Percentiles rank a stretch among this genome's conserved stretches.
Evolutionary conservation across 1,140 invertebrate species (phyloP).

Genomic region (Pseudobourletiella spinata): DNA sequence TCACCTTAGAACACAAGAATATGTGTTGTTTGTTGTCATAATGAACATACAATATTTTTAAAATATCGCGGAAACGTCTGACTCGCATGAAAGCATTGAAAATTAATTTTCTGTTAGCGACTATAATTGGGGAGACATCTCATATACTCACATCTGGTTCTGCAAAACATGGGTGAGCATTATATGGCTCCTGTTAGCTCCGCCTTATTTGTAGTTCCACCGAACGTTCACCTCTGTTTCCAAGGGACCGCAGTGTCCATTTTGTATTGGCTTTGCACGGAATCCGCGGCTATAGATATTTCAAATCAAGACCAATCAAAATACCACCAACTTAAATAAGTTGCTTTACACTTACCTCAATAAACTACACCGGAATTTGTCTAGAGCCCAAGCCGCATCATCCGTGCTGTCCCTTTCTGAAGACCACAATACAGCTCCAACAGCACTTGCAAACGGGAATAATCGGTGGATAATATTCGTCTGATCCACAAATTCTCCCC

Average conservation of each 20-base stretch:
- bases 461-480: slow-evolving; percentile 42
- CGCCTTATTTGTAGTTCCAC: no score
- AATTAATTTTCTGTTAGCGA: no score
- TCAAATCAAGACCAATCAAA: background rate
- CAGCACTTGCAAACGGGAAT: slow-evolving; percentile 49
- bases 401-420: slow-evolving; percentile 27
- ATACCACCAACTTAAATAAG: background rate
- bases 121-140: no score
- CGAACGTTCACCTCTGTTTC: background rate
- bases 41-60: no score
- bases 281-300: slow-evolving; percentile 36
- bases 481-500: slow-evolving; percentile 52
- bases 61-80: no score
- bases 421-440: slow-evolving; percentile 54
- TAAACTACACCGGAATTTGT: slow-evolving; percentile 44
- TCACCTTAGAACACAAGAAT: no score
- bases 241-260: background rate
- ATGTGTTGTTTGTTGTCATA: no score
- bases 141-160: no score
- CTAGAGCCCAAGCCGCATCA: slow-evolving; percentile 42
- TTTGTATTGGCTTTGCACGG: background rate
- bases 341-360: background rate
- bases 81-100: no score
- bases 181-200: no score
- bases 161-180: no score